These are phyloP conservation scores for Scaptomyza tumidula DNA, from an alignment of 2,888 invertebrate species.

Conservation along the genomic window DNA sequence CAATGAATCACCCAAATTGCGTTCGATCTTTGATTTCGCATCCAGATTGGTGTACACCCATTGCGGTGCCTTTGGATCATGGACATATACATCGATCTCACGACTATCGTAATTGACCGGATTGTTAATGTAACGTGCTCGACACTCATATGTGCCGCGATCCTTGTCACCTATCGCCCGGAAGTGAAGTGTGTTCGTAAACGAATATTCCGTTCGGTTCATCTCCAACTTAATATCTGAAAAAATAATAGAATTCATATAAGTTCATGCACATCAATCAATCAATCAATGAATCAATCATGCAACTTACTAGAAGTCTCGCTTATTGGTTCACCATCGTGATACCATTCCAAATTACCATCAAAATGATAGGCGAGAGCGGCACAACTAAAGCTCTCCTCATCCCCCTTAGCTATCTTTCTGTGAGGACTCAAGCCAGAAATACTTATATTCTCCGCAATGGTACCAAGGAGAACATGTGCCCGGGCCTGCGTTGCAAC, in stretches of 20 bases:
- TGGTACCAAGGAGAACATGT: constrained; percentile 81
- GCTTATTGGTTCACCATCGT: constrained; percentile 66
- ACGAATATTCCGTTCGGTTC: constrained; percentile 78
- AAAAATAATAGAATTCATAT: neutral
- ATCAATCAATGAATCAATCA: neutral
- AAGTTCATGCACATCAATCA: neutral
- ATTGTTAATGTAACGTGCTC: constrained; percentile 69
- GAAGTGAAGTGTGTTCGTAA: constrained; percentile 81
- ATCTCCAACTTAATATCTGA: constrained; percentile 59
- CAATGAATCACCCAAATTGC: constrained; percentile 80
- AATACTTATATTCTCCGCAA: constrained; percentile 83
- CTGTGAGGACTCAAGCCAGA: constrained; percentile 83
- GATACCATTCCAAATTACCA: constrained; percentile 85
- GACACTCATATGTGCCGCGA: constrained; percentile 84
- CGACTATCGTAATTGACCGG: constrained; percentile 71
- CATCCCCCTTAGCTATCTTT: constrained; percentile 86
- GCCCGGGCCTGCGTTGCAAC: constrained; percentile 63
- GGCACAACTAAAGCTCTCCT: constrained; percentile 86
- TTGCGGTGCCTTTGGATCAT: constrained; percentile 84
- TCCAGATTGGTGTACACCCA: constrained; percentile 85
- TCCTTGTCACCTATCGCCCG: constrained; percentile 81
- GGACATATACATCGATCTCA: constrained; percentile 80
- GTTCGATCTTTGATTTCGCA: constrained; percentile 76
- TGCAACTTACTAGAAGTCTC: constrained; percentile 46
- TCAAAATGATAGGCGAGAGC: constrained; percentile 86